Evolutionary conservation across 1,140 invertebrate species (phyloP).

Genomic region (Periplaneta americana): DNA sequence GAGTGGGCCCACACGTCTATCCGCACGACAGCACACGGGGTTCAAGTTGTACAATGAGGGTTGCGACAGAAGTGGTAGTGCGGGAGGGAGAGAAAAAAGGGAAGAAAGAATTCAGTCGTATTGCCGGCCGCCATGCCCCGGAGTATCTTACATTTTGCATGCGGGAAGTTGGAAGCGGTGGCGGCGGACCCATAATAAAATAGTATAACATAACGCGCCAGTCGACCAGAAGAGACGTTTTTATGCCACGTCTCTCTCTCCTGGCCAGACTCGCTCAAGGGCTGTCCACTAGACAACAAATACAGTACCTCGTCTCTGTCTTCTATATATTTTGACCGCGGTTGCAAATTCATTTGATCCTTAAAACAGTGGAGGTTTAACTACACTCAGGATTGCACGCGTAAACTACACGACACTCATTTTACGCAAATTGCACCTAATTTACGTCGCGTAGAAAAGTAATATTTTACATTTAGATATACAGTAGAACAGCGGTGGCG

Average conservation of each 20-base stretch:
- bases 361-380: no score
- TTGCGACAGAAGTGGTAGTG: background rate
- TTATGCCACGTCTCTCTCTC: background rate
- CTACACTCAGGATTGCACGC: no score
- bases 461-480: no score
- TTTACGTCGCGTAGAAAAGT: no score
- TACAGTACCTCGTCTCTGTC: no score
- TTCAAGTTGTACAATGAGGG: background rate
- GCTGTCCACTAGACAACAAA: background rate
- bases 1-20: no score
- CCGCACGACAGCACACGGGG: background rate
- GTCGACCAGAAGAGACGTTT: background rate
- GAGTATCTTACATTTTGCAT: background rate
- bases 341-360: no score
- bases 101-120: background rate
- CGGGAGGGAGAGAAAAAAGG: background rate
- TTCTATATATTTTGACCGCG: no score
- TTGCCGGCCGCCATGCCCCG: background rate
- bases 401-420: no score
- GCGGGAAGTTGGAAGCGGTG: background rate
- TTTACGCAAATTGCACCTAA: no score
- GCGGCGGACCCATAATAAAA: background rate
- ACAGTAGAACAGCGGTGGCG: no score
- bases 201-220: background rate
- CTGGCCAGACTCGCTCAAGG: background rate